Conservation (phyloP, 2,888 invertebrate genomes). For the Lycia hirtaria region DNA sequence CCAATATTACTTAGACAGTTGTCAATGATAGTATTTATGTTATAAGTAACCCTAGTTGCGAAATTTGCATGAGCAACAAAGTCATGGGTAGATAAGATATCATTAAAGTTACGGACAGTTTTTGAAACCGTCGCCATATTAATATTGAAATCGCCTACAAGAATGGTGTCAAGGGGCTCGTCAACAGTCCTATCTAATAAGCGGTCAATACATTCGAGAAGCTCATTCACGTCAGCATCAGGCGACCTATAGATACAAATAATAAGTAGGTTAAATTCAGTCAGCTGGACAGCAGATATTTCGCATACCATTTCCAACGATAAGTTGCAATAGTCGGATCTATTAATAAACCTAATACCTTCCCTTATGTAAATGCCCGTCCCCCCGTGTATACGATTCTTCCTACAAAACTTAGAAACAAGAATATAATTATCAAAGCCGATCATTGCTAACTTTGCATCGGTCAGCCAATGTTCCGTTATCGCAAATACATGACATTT, state of each 20-base stretch:
- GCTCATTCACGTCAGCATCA: neutral
- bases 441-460: no score
- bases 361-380: no score
- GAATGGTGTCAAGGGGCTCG: neutral
- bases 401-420: no score
- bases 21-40: neutral
- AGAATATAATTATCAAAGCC: no score
- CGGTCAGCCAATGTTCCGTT: no score
- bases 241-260: neutral
- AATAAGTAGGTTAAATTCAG: neutral
- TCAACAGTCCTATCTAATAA: neutral
- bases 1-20: neutral
- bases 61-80: neutral
- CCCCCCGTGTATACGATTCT: no score
- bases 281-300: no score
- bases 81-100: neutral
- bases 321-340: no score
- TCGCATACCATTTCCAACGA: neutral
- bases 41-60: neutral
- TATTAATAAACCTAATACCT: no score
- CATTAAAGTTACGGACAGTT: neutral
- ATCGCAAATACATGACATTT: no score
- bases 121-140: neutral
- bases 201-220: neutral
- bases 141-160: neutral